Conservation (phyloP, 1,140 invertebrate species). For the Drosophila setifemur region DNA sequence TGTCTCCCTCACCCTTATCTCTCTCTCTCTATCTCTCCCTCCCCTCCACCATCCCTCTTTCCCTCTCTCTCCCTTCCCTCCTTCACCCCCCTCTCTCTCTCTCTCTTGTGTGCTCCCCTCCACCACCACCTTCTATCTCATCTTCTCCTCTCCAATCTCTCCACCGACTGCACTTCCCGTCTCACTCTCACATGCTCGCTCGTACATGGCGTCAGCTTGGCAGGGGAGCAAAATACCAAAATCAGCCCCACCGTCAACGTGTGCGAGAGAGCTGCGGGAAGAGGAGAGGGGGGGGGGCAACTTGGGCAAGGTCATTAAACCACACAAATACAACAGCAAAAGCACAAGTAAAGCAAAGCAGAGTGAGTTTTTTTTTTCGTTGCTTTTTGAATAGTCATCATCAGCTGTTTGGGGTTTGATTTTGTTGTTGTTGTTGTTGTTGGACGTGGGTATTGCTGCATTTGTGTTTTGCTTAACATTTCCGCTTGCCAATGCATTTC, state of each 20-base stretch:
- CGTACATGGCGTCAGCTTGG: constrained; percentile 68
- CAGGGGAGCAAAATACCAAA: constrained; percentile 61
- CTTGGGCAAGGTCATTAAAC: constrained; percentile 79
- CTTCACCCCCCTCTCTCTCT: not conserved
- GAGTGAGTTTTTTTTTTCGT: constrained; percentile 15
- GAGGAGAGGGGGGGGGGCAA: constrained; percentile 42
- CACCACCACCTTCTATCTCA: not conserved
- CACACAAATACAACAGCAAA: constrained; percentile 55
- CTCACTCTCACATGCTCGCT: constrained; percentile 6
- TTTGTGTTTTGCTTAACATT: constrained; percentile 62
- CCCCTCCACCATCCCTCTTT: not conserved
- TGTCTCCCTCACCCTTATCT: constrained; percentile 11
- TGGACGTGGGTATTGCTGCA: constrained; percentile 32
- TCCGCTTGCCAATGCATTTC: constrained; percentile 70
- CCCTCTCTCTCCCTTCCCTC: not conserved
- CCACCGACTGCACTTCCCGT: no score
- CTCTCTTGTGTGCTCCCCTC: no score
- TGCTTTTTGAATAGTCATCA: constrained; percentile 23
- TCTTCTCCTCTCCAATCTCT: not conserved
- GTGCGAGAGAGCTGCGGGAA: no score
- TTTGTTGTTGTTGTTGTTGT: constrained; percentile 23
- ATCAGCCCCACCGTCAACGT: not conserved
- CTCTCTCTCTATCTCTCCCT: not conserved
- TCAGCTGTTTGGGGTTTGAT: constrained; percentile 45
- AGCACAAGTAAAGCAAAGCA: constrained; percentile 9